These are phyloP conservation scores for Anguilla rostrata DNA, from an alignment of 2,113 vertebrate genomes.

Conservation along the genomic window DNA sequence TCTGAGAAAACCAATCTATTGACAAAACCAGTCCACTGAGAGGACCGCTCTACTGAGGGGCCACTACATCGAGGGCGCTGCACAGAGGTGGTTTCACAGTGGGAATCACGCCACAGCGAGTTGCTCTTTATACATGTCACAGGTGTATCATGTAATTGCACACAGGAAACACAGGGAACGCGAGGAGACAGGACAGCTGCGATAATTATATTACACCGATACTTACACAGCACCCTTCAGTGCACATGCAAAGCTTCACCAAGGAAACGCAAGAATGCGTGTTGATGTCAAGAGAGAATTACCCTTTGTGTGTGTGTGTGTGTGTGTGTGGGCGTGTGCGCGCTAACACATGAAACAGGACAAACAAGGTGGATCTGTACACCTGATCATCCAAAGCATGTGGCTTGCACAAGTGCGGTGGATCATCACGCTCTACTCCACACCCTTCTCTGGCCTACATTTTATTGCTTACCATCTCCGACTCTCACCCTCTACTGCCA, in stretches of 20 bases:
- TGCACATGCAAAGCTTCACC: neutral
- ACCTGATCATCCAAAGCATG: neutral
- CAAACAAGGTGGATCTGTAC: neutral
- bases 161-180: neutral
- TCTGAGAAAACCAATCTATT: neutral
- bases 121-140: neutral
- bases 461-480: neutral
- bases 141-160: neutral
- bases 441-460: constrained; percentile 14
- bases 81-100: too few species aligned
- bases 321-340: neutral
- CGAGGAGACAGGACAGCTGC: neutral
- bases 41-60: neutral
- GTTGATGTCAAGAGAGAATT: neutral
- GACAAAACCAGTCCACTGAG: neutral
- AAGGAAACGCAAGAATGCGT: neutral
- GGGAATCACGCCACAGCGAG: too few species aligned
- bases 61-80: neutral
- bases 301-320: neutral
- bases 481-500: neutral
- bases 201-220: neutral
- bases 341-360: neutral
- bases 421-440: neutral
- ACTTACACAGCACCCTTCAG: neutral
- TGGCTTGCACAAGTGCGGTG: neutral